Percentiles rank a stretch among this genome's conserved stretches.
Evolutionary conservation across 2,888 invertebrate species (phyloP).

Genomic region (Seira sanloemensis): DNA sequence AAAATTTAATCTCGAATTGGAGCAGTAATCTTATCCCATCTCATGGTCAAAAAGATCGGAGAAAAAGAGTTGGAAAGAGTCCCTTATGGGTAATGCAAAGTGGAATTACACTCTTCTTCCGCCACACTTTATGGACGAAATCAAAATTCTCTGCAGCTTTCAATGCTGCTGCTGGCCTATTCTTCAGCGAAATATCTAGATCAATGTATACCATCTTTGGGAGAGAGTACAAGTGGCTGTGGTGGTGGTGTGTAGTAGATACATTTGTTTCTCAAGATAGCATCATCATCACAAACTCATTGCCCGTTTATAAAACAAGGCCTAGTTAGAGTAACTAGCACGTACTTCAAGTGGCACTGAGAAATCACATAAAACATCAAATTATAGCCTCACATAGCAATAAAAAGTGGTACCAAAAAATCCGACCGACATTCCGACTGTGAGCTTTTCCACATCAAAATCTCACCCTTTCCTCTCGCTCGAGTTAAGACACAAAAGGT

Average conservation of each 20-base stretch:
- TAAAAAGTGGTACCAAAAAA: background rate
- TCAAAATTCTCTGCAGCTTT: conserved; percentile 51
- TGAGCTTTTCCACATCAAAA: background rate
- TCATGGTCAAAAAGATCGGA: background rate
- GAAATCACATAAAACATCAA: conserved; percentile 60
- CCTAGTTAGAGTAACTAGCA: conserved; percentile 52
- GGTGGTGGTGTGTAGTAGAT: background rate
- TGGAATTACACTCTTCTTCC: background rate
- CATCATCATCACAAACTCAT: conserved; percentile 8
- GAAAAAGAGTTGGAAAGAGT: background rate
- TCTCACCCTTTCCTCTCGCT: background rate
- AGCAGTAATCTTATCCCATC: background rate
- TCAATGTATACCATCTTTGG: conserved; percentile 39
- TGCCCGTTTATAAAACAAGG: conserved; percentile 19
- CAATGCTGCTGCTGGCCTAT: conserved; percentile 46
- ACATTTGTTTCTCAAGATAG: conserved; percentile 13
- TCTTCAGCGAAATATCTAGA: conserved; percentile 36
- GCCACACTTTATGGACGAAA: conserved; percentile 14
- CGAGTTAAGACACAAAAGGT: too few relatives aligned
- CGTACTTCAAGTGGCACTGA: conserved; percentile 60
- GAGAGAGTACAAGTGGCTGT: conserved; percentile 1
- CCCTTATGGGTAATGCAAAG: background rate
- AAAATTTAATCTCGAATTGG: background rate
- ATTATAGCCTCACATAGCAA: conserved; percentile 41
- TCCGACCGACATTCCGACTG: background rate